Conservation (phyloP, 2,797 vertebrate species). For the Enteromius mattozi region DNA sequence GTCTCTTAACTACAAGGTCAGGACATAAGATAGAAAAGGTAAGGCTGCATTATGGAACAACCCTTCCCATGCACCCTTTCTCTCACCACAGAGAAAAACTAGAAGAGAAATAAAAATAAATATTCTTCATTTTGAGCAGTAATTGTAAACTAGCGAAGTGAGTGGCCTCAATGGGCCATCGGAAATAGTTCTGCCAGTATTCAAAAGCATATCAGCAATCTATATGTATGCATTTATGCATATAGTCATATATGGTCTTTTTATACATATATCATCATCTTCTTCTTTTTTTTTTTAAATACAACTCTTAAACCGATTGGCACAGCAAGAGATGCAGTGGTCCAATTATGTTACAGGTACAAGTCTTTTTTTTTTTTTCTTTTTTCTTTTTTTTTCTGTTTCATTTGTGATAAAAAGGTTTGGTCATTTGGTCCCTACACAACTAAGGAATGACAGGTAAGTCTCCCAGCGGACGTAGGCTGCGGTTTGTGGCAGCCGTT, state of each 20-base stretch:
- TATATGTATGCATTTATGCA: constrained; percentile 81
- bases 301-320: constrained; percentile 89
- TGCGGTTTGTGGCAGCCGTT: constrained; percentile 85
- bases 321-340: constrained; percentile 93
- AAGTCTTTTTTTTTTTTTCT: constrained; percentile 82
- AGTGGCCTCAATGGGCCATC: constrained; percentile 77
- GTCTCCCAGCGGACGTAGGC: constrained; percentile 90
- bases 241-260: constrained; percentile 81
- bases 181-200: constrained; percentile 93
- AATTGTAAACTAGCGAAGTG: constrained; percentile 86
- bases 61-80: constrained; percentile 81
- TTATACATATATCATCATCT: constrained; percentile 73
- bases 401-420: constrained; percentile 93
- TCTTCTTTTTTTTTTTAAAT: constrained; percentile 77
- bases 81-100: constrained; percentile 75
- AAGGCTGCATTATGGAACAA: constrained; percentile 83
- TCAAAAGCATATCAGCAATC: constrained; percentile 96
- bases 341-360: constrained; percentile 96
- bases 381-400: constrained; percentile 71
- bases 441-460: constrained; percentile 99
- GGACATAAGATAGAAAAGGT: constrained; percentile 84
- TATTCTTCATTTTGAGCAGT: constrained; percentile 68
- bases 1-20: constrained; percentile 90
- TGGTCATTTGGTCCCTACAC: constrained; percentile 99
- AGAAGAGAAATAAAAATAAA: constrained; percentile 78